phyloP scores from a whole-genome alignment of 2,888 invertebrate species.

The Hyppa rectilinea region DNA sequence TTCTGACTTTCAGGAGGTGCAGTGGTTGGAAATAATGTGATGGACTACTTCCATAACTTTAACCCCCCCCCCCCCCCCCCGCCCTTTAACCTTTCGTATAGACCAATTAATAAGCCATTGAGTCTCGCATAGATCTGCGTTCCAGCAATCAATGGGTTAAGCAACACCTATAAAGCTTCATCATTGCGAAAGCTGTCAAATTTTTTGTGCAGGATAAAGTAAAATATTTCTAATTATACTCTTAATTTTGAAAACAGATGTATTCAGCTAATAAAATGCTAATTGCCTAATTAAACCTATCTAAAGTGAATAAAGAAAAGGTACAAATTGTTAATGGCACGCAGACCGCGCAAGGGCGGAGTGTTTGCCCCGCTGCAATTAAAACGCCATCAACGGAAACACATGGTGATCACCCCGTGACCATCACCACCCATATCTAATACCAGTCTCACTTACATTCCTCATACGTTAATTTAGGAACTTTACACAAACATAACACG shows the following conservation, averaged over 20 bases:
- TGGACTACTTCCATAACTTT: neutral
- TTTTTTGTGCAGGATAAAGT: neutral
- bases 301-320: neutral
- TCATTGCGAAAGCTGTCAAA: neutral
- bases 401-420: conserved; percentile 81
- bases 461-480: conserved; percentile 74
- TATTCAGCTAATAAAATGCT: neutral
- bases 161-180: neutral
- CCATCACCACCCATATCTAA: conserved; percentile 86
- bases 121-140: no score
- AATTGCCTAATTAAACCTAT: neutral
- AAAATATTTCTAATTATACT: neutral
- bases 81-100: no score
- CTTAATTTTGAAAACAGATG: neutral
- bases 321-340: conserved; percentile 52
- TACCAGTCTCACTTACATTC: conserved; percentile 73
- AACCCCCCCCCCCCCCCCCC: no score
- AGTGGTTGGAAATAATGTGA: neutral
- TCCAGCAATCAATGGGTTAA: no score
- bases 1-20: neutral
- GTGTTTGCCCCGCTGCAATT: conserved; percentile 83
- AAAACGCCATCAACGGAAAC: conserved; percentile 82
- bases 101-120: no score
- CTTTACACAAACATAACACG: conserved; percentile 59
- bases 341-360: conserved; percentile 73